Conservation (phyloP, 2,888 invertebrate species). For the Aspidiotus rigidus region DNA sequence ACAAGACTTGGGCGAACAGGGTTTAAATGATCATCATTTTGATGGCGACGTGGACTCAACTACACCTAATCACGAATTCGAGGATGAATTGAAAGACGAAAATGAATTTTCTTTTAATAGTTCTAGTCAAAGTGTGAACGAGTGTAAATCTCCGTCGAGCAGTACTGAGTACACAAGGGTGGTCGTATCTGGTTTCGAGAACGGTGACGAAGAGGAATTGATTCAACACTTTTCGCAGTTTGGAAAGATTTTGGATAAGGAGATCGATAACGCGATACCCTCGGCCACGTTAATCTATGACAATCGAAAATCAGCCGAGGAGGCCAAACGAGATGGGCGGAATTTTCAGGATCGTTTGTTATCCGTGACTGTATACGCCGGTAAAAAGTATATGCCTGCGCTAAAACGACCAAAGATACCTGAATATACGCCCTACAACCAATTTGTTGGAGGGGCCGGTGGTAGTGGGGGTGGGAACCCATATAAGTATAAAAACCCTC, state of each 20-base stretch:
- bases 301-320: constrained; percentile 67
- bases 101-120: not conserved
- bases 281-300: constrained; percentile 66
- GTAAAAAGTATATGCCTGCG: constrained; percentile 20
- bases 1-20: not conserved
- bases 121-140: constrained; percentile 19
- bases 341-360: constrained; percentile 57
- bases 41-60: constrained; percentile 25
- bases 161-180: constrained; percentile 52
- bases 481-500: constrained; percentile 27
- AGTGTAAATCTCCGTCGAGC: constrained; percentile 6
- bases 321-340: constrained; percentile 64
- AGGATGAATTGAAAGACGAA: constrained; percentile 9
- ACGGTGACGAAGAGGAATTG: constrained; percentile 70
- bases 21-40: not conserved
- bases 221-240: constrained; percentile 69
- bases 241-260: constrained; percentile 77
- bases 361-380: constrained; percentile 46
- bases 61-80: constrained; percentile 13
- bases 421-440: constrained; percentile 9
- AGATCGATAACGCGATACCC: constrained; percentile 61
- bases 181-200: constrained; percentile 76
- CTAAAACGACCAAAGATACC: constrained; percentile 5
- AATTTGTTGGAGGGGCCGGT: constrained; percentile 4
- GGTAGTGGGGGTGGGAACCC: constrained; percentile 15